These are phyloP conservation scores for Metalampra italica DNA, from an alignment of 2,888 invertebrate species.

Conservation along the genomic window DNA sequence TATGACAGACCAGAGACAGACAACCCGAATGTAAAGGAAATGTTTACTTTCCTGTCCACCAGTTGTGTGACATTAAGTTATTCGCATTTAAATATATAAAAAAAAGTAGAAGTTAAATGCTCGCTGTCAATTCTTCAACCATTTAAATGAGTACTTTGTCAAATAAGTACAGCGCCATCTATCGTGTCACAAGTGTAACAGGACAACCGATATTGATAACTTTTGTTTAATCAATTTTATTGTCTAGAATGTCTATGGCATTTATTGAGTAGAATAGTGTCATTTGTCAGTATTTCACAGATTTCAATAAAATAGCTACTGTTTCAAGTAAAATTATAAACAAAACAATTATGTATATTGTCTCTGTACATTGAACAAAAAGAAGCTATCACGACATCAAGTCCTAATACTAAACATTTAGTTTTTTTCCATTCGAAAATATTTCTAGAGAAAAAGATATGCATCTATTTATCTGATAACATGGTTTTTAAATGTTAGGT, in stretches of 20 bases:
- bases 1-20: too few species aligned
- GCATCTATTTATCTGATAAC: constrained; percentile 74
- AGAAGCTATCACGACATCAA: constrained; percentile 72
- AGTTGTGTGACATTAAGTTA: too few species aligned
- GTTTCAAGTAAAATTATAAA: constrained; percentile 11
- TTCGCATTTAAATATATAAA: too few species aligned
- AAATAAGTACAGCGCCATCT: too few species aligned
- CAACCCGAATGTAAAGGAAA: too few species aligned
- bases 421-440: constrained; percentile 66
- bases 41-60: too few species aligned
- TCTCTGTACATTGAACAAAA: constrained; percentile 41
- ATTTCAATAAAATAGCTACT: neutral
- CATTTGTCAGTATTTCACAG: constrained; percentile 28
- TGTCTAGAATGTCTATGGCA: constrained; percentile 25
- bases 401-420: constrained; percentile 68
- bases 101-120: too few species aligned
- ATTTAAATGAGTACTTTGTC: neutral
- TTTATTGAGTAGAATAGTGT: constrained; percentile 36
- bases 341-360: constrained; percentile 21
- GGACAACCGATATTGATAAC: too few species aligned
- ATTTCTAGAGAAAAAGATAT: constrained; percentile 76
- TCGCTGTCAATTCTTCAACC: too few species aligned
- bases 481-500: constrained; percentile 44
- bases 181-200: too few species aligned
- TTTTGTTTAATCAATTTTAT: constrained; percentile 21